phyloP scores from a whole-genome alignment of 2,797 vertebrate species.

The Danionella dracula region DNA sequence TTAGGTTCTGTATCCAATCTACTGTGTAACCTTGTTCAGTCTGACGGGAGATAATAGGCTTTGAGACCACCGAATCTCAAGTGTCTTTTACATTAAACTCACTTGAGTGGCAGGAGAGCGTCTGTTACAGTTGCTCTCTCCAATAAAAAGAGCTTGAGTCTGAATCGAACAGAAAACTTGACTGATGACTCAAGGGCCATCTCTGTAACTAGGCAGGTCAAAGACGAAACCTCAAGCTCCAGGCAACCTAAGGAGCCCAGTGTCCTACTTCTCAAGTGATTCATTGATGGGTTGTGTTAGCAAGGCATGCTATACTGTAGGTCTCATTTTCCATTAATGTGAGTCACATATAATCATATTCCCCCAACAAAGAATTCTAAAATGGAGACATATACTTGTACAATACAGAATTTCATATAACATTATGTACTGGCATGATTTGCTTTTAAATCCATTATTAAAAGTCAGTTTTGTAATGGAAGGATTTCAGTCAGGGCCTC shows the following conservation, averaged over 20 bases:
- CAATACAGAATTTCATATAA: too few species aligned
- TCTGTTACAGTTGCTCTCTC: slow-evolving; percentile 22
- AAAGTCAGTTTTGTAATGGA: too few species aligned
- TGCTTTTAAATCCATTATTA: too few species aligned
- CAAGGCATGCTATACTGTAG: not conserved
- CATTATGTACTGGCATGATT: too few species aligned
- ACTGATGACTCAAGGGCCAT: slow-evolving; percentile 46
- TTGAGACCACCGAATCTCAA: slow-evolving; percentile 27
- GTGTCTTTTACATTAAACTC: slow-evolving; percentile 34
- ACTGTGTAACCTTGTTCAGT: slow-evolving; percentile 3
- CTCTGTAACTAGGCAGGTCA: slow-evolving; percentile 63
- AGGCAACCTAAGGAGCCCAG: slow-evolving; percentile 50
- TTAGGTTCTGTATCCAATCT: slow-evolving; percentile 24
- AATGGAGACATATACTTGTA: too few species aligned
- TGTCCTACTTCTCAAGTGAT: slow-evolving; percentile 46
- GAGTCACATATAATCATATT: too few species aligned
- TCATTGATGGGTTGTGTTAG: slow-evolving; percentile 13
- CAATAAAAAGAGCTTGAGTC: slow-evolving; percentile 2
- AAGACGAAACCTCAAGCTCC: slow-evolving; percentile 57
- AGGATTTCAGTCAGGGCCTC: too few species aligned
- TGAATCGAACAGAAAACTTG: slow-evolving; percentile 27
- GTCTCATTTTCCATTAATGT: too few species aligned
- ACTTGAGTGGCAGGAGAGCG: slow-evolving; percentile 11
- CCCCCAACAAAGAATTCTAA: too few species aligned
- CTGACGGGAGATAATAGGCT: slow-evolving; percentile 40